Evolutionary conservation across 2,113 vertebrate genomes (phyloP), one percentile per base, ranked within the genome.

Genomic region (Trichechus manatus): DNA sequence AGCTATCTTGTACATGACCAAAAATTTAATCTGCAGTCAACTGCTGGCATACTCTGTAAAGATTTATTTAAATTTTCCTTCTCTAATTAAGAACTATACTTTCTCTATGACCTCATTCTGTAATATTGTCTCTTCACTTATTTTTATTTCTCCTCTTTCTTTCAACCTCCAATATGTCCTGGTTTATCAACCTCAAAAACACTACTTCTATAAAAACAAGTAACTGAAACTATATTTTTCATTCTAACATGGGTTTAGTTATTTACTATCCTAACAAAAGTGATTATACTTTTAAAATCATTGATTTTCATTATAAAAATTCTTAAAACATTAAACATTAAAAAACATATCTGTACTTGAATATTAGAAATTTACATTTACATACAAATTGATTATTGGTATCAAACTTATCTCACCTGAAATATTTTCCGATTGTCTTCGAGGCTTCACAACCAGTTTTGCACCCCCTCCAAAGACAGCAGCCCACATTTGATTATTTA

Each of bases 401-500:
- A 59, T 89, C n/a, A 80, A 42, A 90, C 36, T 64, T 61, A 53
- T 75, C 96, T 98, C 98, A 99, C 99, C 99, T 99, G 99, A 99
- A 95, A 99, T 98, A 90, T 97, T 98, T 96, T 99, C 99, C 0
- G 99, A 98, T 70, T 99, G 99, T 88, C 99, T 98, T 94, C 99
- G 99, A 95, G 99, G 99, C 93, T 99, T 99, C 82, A 99, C 98
- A 2, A 99, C 98, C 93, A 99, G 98, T 97, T 99, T 99, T 15
- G 99, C 99, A 15, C 99, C 99, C 22, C 99, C 99, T 0, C 99
- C 99, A 85, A 99, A 99, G 61, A 99, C 99, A 0, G 99, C 99
- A 0, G 99, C 99, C 99, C 99, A 99, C 99, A 99, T 99, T 92
- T 99, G 99, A 94, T 99, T 98, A 98, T 99, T 99, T 95, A 99